Evolutionary conservation across 2,113 vertebrate genomes (phyloP), one percentile per base, ranked within the genome.

Genomic region (Halichoeres trimaculatus): DNA sequence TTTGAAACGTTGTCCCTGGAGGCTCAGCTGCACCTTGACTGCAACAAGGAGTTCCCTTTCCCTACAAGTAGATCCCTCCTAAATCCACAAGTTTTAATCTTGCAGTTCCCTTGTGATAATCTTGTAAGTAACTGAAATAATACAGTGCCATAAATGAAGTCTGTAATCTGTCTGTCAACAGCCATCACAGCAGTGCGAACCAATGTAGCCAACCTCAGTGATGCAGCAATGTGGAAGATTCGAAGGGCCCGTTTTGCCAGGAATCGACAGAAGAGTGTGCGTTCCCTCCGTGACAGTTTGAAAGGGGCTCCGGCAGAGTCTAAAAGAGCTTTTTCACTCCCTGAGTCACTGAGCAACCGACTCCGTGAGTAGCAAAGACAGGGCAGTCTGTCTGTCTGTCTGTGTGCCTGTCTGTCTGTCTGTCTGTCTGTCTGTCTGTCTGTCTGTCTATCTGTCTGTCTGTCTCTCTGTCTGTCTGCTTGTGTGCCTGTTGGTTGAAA

Each of bases 41-140:
- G 98, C 93, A 99, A 99, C 92, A 99, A 99, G 91, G 98, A 99
- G 82, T 99, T 99, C 78, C 98, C 98, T 68, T 99, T 99, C 78
- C 97, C 98, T 59, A 99, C 97, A 76, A 99, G 98, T 99, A 94
- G 85, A 96, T 90, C 60, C 64, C 72, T 20, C 10, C 53, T 45
- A 2, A 59, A 40, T 62, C 52, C 36, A 11, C 58, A 23, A 30
- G 30, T 72, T 74, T 43, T 67, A 23, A 45, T 20, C 57, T 38
- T 61, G 60, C n/a, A 17, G 35, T 19, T 56, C 30, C 30, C 30
- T 30, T 51, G 2, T 26, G n/a, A 57, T 45, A 12, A 34, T 23
- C 40, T 53, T 19, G 40, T 20, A 17, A 61, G 40, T n/a, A n/a
- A 61, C 19, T 7, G 43, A 45, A 41, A 41, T 13, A 41, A 14